Conservation (phyloP, 2,797 vertebrate genomes). For the Xenops minutus region DNA sequence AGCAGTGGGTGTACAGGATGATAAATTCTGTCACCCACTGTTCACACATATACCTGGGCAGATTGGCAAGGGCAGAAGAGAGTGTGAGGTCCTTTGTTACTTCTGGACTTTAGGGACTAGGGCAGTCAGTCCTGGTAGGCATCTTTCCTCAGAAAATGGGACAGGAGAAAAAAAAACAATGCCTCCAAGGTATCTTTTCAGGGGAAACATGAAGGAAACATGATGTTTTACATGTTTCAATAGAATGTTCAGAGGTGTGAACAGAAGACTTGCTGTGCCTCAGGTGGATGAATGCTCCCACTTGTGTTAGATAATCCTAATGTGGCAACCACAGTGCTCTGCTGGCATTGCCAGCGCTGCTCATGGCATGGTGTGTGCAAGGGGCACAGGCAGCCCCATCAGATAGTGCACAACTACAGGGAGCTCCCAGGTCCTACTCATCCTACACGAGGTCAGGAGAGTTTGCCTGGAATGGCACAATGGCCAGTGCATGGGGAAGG, state of each 20-base stretch:
- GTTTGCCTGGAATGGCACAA: neutral
- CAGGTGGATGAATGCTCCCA: rapidly evolving
- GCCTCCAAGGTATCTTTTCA: neutral
- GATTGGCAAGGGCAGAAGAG: neutral
- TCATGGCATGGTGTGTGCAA: rapidly evolving
- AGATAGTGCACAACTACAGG: neutral
- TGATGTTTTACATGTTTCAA: neutral
- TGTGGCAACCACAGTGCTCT: rapidly evolving
- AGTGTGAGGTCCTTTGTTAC: neutral
- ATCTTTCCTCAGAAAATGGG: neutral
- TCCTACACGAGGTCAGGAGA: neutral
- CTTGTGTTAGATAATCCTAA: neutral
- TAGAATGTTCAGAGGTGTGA: neutral
- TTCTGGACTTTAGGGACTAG: neutral
- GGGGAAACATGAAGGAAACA: neutral
- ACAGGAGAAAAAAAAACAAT: neutral
- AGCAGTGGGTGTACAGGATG: neutral
- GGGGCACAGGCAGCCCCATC: neutral
- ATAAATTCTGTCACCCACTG: neutral
- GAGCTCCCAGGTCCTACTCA: neutral
- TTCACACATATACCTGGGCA: neutral
- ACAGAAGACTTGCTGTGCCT: neutral
- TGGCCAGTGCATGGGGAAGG: neutral
- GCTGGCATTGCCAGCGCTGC: neutral
- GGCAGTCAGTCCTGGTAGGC: neutral